Evolutionary conservation across 2,888 invertebrate species (phyloP).

Genomic region (Eupsilia transversa): DNA sequence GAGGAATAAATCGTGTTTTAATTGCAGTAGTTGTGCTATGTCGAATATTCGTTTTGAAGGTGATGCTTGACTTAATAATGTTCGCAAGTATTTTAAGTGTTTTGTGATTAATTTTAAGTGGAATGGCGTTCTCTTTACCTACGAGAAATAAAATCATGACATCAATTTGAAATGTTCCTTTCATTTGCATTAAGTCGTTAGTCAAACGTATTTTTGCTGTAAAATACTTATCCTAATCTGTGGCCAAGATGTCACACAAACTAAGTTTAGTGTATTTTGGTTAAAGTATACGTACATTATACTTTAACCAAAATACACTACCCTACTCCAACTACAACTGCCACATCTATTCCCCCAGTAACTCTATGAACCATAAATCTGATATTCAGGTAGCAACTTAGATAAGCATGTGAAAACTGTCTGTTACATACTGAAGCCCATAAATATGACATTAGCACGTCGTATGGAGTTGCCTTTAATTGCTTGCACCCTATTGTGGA

Average conservation of each 20-base stretch:
- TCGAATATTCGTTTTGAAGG: slow-evolving; percentile 10
- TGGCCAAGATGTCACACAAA: too few species aligned
- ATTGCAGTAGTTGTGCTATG: not conserved
- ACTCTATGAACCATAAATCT: slow-evolving; percentile 74
- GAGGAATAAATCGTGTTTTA: slow-evolving; percentile 30
- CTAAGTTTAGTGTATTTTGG: too few species aligned
- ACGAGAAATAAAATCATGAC: not conserved
- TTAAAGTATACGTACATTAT: too few species aligned
- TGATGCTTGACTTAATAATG: not conserved
- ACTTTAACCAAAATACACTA: not conserved
- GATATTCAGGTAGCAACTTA: slow-evolving; percentile 80
- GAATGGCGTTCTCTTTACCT: too few species aligned
- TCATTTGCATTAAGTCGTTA: not conserved
- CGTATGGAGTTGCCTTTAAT: slow-evolving; percentile 83
- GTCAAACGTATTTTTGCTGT: not conserved
- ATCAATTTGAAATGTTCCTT: not conserved
- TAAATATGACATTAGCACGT: slow-evolving; percentile 90
- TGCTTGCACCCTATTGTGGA: slow-evolving; percentile 80
- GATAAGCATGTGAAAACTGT: slow-evolving; percentile 88
- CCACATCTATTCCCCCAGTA: slow-evolving; percentile 61
- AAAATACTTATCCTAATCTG: too few species aligned
- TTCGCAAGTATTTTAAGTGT: not conserved
- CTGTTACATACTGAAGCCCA: slow-evolving; percentile 83
- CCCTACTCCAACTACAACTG: slow-evolving; percentile 12
- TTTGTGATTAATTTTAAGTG: not conserved